Percentiles rank a stretch among this genome's conserved stretches.
These are phyloP conservation scores for Porites lutea DNA, from an alignment of 64 coral and sea anemone genomes.

Conservation along the genomic window DNA sequence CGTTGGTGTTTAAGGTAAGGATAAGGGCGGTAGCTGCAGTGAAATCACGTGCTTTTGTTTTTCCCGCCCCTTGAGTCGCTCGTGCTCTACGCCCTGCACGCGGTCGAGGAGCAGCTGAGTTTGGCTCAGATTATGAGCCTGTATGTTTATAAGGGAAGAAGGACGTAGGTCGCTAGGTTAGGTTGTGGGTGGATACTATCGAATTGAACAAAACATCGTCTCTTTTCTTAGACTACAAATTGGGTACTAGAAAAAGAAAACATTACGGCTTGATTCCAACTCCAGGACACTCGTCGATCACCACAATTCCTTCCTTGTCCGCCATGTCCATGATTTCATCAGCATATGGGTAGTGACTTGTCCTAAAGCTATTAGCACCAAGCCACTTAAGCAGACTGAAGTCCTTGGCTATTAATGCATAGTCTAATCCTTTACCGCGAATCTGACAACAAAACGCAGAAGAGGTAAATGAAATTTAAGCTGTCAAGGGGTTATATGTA, in stretches of 20 bases:
- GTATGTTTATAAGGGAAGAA: too few relatives aligned
- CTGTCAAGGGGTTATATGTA: too few relatives aligned
- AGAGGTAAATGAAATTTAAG: not conserved
- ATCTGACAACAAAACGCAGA: constrained; percentile 60
- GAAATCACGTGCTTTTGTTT: too few relatives aligned
- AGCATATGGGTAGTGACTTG: constrained; percentile 98
- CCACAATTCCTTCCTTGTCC: constrained; percentile 93
- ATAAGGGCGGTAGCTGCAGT: too few relatives aligned
- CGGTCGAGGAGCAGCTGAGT: too few relatives aligned
- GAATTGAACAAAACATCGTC: too few relatives aligned
- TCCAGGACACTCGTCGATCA: constrained; percentile 97
- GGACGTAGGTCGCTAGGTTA: too few relatives aligned
- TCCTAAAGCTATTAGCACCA: constrained; percentile 91
- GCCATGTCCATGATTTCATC: constrained; percentile 99
- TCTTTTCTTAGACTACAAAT: not conserved
- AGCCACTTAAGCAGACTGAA: constrained; percentile 98
- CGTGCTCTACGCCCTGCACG: too few relatives aligned
- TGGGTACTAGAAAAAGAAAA: not conserved
- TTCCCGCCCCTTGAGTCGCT: too few relatives aligned
- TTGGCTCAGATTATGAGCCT: too few relatives aligned
- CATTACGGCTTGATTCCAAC: constrained; percentile 86
- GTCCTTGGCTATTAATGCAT: constrained; percentile 89
- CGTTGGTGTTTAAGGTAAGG: too few relatives aligned
- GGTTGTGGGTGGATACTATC: too few relatives aligned
- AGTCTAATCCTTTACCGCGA: constrained; percentile 94